Evolutionary conservation across 2,888 invertebrate genomes (phyloP), one percentile per base, ranked within the genome.

Genomic region (Lepidocyrtoides sp.): DNA sequence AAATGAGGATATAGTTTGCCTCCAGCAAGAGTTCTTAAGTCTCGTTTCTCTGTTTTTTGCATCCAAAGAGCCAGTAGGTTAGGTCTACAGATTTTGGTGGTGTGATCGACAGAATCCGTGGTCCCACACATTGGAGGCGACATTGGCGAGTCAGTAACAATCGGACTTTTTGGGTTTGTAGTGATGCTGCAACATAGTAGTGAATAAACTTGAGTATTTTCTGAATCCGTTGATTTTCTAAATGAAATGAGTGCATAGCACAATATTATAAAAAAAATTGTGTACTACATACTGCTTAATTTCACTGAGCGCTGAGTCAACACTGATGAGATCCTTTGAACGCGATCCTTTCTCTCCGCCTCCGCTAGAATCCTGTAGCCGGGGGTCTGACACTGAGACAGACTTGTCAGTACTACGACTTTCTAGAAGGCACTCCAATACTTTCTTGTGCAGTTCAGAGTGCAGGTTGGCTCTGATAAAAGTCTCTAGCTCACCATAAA

Each of bases 401-500:
- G 96, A 96, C 94, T 96, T 96, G 94, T 96, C 89, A 20, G 88
- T 75, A 72, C 86, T 96, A 87, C 96, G 96, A 93, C 97, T 97
- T 94, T 99, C 98, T 32, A 98, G 96, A 69, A 99, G 95, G 95
- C 98, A 98, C 77, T 97, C 97, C 69, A 98, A 95, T 20, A 98
- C 96, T 89, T 97, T 96, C 91, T 97, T 96, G 95, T 99, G 99
- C 93, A 97, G 97, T 2, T 97, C 96, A 0, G 98, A 97, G 83
- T 97, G 97, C 32, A 97, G 96, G 95, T 98, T 97, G 32, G 97
- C 96, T 85, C 97, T 97, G 0, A 99, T 95, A 51, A 98, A 96
- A 12, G 97, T 97, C 95, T 99, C 99, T 75, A 99, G 95, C 95
- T 99, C 99, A 41, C 96, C 96, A 97, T 99, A 99, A 95, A 99